Evolutionary conservation across 2,797 vertebrate genomes (phyloP), one percentile per base, ranked within the genome.

Genomic region (Uromys caudimaculatus): DNA sequence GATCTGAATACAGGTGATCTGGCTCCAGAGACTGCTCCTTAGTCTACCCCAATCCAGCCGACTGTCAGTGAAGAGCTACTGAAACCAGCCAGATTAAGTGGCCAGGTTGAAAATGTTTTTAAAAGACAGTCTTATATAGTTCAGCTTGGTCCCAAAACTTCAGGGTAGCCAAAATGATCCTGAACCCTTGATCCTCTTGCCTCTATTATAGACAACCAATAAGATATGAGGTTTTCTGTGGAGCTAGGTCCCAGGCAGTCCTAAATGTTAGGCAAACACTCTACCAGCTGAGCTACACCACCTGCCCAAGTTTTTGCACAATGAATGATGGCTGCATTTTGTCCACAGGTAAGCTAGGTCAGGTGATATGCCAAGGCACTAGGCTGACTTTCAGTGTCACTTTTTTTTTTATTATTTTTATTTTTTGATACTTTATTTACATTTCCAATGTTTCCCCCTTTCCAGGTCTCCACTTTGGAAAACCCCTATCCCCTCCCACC

Each of bases 81-180:
- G 24, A 86, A 92, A 94, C 2, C 44, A 77, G 75, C 27, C 78
- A 93, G 75, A 92, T 64, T 88, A 64, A 96, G 89, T n/a, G 52
- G 71, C 52, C 41, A 41, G 62, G 12, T 88, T 10, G 60, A 78
- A 27, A 89, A 75, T 3, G 78, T 44, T 82, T 86, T 82, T 54
- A 47, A 52, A 41, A 67, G 85, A n/a, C 35, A 87, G n/a, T 56
- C 24, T 56, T 88, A 38, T 24, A 64, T 56, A 44, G 13, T 41
- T 38, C 38, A 58, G 21, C 19, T 41, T 76, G 54, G 12, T 41
- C 29, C 21, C 54, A 21, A 76, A 60, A 44, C 14, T 60, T 60
- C 87, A 60, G 58, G 58, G n/a, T 58, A 44, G 86, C 11, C 29
- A 35, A 89, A 58, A 44, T 56, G 23, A 69, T 13, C 21, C 24